phyloP scores from a whole-genome alignment of 1,140 invertebrate species.

The Dendroctonus ponderosae region DNA sequence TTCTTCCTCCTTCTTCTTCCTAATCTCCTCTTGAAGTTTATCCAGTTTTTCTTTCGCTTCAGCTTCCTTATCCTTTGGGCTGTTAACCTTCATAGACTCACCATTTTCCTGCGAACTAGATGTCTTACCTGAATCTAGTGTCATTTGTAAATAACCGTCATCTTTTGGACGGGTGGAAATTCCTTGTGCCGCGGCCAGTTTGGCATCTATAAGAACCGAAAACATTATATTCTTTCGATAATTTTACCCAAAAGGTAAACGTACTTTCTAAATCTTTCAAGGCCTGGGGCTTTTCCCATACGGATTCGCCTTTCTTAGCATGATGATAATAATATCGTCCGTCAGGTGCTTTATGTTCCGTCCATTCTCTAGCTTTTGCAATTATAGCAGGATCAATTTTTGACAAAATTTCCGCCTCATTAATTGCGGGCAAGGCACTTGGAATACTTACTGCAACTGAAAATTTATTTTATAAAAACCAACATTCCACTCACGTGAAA shows the following conservation, averaged over 20 bases:
- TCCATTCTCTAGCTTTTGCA: slow-evolving; percentile 85
- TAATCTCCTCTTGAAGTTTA: slow-evolving; percentile 51
- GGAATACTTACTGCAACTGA: slow-evolving; percentile 52
- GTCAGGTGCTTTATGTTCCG: slow-evolving; percentile 90
- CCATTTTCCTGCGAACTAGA: slow-evolving; percentile 35
- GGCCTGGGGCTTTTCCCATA: slow-evolving; percentile 94
- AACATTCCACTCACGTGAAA: background rate
- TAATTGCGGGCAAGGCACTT: slow-evolving; percentile 43
- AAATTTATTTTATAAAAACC: slow-evolving; percentile 2
- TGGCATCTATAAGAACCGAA: slow-evolving; percentile 56
- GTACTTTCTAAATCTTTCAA: slow-evolving; percentile 88
- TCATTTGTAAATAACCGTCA: slow-evolving; percentile 37
- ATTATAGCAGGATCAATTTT: slow-evolving; percentile 73
- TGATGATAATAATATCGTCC: slow-evolving; percentile 93
- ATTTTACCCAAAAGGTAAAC: slow-evolving; percentile 30
- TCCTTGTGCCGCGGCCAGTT: slow-evolving; percentile 65
- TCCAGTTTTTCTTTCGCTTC: slow-evolving; percentile 49
- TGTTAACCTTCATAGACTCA: slow-evolving; percentile 45
- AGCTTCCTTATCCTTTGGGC: slow-evolving; percentile 48
- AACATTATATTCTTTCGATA: background rate
- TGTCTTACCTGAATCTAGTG: slow-evolving; percentile 43
- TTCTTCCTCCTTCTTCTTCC: slow-evolving; percentile 54
- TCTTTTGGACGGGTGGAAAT: slow-evolving; percentile 55
- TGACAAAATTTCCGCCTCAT: slow-evolving; percentile 47
- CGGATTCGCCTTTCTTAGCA: slow-evolving; percentile 80